Conservation (phyloP, 2,888 invertebrate species). For the Ligdia adustata region DNA sequence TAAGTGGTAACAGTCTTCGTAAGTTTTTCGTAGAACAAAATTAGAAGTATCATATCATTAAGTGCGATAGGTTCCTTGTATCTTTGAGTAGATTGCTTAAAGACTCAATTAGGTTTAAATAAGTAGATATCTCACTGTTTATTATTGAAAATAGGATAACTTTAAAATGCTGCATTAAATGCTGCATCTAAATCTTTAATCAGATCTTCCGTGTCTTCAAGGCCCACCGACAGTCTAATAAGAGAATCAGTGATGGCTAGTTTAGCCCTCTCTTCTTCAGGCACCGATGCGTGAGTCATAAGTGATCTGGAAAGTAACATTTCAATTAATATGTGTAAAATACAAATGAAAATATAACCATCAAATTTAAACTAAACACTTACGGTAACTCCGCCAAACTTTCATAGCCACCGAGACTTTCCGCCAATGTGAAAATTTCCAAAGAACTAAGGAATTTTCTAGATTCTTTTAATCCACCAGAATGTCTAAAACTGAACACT, state of each 20-base stretch:
- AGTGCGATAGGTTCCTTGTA: too few relatives aligned
- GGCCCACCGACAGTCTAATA: conserved; percentile 94
- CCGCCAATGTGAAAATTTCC: conserved; percentile 94
- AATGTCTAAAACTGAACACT: conserved; percentile 94
- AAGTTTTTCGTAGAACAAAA: too few relatives aligned
- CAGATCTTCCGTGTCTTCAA: conserved; percentile 94
- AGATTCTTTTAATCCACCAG: conserved; percentile 89
- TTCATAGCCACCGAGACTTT: conserved; percentile 98
- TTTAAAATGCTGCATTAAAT: conserved; percentile 82
- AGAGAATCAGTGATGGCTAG: conserved; percentile 94
- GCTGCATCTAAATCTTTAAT: conserved; percentile 93
- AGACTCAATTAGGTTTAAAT: too few relatives aligned
- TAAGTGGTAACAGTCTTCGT: too few relatives aligned
- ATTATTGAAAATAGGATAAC: too few relatives aligned
- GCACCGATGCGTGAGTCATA: conserved; percentile 98
- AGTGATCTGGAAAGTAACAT: conserved; percentile 88
- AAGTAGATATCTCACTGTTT: too few relatives aligned
- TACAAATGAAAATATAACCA: too few relatives aligned
- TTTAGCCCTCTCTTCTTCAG: conserved; percentile 87
- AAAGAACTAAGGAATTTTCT: conserved; percentile 89
- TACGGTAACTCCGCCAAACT: conserved; percentile 97
- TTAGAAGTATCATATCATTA: too few relatives aligned
- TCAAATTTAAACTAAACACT: too few relatives aligned
- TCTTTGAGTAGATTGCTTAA: too few relatives aligned
- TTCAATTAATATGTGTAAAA: too few relatives aligned